These are phyloP conservation scores for Alcedo quadribrachys DNA, from an alignment of 2,797 vertebrate species.

Conservation along the genomic window DNA sequence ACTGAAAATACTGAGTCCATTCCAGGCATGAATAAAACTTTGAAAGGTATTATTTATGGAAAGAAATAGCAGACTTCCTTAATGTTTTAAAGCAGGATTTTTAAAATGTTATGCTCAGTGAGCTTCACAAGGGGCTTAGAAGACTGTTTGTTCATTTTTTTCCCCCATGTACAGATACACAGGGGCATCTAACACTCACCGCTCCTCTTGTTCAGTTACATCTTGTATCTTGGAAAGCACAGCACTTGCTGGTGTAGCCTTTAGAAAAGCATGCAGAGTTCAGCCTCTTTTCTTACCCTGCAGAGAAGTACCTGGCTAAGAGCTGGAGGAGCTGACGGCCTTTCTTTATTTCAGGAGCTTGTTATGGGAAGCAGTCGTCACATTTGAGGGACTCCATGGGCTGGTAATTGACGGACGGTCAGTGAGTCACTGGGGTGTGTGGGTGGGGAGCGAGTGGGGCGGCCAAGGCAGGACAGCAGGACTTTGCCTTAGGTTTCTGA, in stretches of 20 bases:
- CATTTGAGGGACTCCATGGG: neutral
- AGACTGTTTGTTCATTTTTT: neutral
- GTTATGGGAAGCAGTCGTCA: neutral
- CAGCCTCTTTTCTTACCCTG: neutral
- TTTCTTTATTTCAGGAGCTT: constrained; percentile 23
- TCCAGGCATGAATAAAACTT: neutral
- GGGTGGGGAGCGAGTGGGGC: neutral
- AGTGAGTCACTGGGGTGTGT: neutral
- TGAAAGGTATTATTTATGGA: neutral
- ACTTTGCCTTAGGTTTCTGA: neutral
- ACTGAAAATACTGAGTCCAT: neutral
- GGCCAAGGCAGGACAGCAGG: neutral
- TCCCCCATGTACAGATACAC: neutral
- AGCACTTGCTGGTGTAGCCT: neutral
- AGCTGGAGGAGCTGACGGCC: neutral
- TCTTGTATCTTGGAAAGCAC: neutral
- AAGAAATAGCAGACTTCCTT: neutral
- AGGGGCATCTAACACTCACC: neutral
- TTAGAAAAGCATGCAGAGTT: neutral
- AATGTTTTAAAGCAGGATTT: neutral
- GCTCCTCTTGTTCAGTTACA: neutral
- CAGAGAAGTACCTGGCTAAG: neutral
- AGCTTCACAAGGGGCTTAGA: neutral
- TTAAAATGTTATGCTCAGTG: neutral
- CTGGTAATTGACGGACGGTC: neutral